phyloP scores from a whole-genome alignment of 2,797 vertebrate species.

The Macroramphosus scolopax region DNA sequence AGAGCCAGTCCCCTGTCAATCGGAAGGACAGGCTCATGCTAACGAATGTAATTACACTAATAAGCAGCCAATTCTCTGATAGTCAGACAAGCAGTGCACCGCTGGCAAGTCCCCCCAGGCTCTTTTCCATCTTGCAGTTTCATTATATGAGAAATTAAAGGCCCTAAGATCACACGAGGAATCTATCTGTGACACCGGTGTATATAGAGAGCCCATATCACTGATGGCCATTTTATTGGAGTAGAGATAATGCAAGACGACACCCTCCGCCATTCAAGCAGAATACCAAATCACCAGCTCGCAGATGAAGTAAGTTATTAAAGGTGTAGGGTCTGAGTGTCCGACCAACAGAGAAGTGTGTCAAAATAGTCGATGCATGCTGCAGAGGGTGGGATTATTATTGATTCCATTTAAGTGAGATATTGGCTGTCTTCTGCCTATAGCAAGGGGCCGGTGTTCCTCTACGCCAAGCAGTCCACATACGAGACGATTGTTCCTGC shows the following conservation, averaged over 20 bases:
- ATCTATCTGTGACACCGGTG: slow-evolving; percentile 51
- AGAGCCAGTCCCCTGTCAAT: slow-evolving; percentile 50
- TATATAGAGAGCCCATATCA: slow-evolving; percentile 39
- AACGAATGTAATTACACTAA: slow-evolving; percentile 67
- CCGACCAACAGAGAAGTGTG: slow-evolving; percentile 14
- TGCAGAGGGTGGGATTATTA: slow-evolving; percentile 33
- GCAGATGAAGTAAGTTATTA: slow-evolving; percentile 43
- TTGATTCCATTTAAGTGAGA: slow-evolving; percentile 57
- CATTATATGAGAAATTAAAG: slow-evolving; percentile 65
- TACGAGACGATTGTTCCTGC: slow-evolving; percentile 15
- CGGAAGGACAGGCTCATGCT: slow-evolving; percentile 49
- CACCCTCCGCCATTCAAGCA: slow-evolving; percentile 22
- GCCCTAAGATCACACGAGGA: slow-evolving; percentile 46
- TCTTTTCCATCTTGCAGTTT: slow-evolving; percentile 38
- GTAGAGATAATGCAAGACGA: slow-evolving; percentile 56
- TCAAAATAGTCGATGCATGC: slow-evolving; percentile 36
- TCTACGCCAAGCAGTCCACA: slow-evolving; percentile 36
- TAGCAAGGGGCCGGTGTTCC: slow-evolving; percentile 13
- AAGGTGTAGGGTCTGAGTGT: slow-evolving; percentile 27
- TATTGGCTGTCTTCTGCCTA: slow-evolving; percentile 40
- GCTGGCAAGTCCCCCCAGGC: slow-evolving; percentile 30
- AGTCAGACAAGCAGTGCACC: slow-evolving; percentile 37
- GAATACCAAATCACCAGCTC: slow-evolving; percentile 53
- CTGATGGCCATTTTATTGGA: slow-evolving; percentile 56
- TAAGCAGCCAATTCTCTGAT: slow-evolving; percentile 56